A percentile compares a stretch with the other conserved stretches of the same genome.
These are phyloP conservation scores for Ceratitis capitata DNA, from an alignment of 1,140 invertebrate species.

Conservation along the genomic window DNA sequence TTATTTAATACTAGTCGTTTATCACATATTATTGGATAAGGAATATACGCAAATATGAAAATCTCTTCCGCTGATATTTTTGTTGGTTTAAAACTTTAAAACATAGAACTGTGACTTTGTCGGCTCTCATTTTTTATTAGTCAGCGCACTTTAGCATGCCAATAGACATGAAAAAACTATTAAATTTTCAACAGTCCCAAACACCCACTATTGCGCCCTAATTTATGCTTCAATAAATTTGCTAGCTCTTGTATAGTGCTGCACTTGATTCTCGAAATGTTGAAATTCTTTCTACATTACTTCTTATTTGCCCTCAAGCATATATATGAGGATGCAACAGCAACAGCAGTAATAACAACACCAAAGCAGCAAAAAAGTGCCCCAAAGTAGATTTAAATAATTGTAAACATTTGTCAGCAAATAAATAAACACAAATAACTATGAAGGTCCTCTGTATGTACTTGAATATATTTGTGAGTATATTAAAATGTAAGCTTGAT, in stretches of 20 bases:
- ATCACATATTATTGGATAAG: too few species aligned
- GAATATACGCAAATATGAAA: too few species aligned
- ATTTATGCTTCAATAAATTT: slow-evolving; percentile 6
- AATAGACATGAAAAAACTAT: neutral
- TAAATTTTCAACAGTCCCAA: neutral
- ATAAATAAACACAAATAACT: neutral
- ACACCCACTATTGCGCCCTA: neutral
- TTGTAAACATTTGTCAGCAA: slow-evolving; percentile 9
- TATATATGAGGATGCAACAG: neutral
- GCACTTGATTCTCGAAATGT: neutral
- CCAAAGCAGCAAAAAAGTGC: too few species aligned
- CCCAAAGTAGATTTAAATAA: slow-evolving; percentile 21
- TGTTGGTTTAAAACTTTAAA: too few species aligned
- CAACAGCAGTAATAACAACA: neutral
- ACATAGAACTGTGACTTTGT: neutral
- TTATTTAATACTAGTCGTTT: too few species aligned
- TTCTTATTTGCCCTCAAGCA: neutral
- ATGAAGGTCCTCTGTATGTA: neutral
- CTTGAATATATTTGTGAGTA: neutral
- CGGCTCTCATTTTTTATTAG: neutral
- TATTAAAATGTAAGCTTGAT: neutral
- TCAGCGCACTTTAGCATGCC: too few species aligned
- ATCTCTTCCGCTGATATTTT: too few species aligned
- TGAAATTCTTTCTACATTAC: neutral
- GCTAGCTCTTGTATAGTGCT: neutral